These are phyloP conservation scores for mouse (Mus musculus) DNA, from an alignment of 2,113 vertebrate species.

Conservation along the genomic window DNA sequence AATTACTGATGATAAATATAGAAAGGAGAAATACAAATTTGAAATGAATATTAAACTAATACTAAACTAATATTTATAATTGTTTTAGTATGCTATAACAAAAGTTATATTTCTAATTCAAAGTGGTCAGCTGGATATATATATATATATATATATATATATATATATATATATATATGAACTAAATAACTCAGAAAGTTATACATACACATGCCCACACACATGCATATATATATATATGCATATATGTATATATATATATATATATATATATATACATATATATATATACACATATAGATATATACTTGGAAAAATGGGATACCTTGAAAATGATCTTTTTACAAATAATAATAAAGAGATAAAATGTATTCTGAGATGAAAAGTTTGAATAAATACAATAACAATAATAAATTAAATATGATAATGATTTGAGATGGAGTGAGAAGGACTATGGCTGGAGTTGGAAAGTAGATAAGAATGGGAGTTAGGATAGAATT, in stretches of 20 bases:
- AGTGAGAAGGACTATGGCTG: not conserved
- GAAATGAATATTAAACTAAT: conserved; percentile 89
- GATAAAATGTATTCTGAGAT: not conserved
- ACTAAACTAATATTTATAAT: conserved; percentile 83
- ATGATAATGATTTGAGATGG: no score
- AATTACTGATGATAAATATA: conserved; percentile 84
- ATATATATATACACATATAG: not conserved
- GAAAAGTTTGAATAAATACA: not conserved
- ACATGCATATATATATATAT: not conserved
- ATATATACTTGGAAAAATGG: not conserved
- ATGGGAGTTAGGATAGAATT: not conserved
- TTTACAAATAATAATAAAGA: not conserved
- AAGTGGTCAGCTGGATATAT: no score
- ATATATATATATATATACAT: not conserved
- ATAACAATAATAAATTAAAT: not conserved
- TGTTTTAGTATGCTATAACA: not conserved
- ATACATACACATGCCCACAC: no score
- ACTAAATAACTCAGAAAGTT: no score
- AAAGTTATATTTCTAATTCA: not conserved
- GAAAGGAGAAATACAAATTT: conserved; percentile 89
- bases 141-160: not conserved
- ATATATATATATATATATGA: no score
- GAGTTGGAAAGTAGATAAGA: not conserved
- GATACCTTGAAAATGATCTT: not conserved
- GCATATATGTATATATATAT: not conserved